Evolutionary conservation across 2,888 invertebrate genomes (phyloP).

Genomic region (Coenonympha glycerion): DNA sequence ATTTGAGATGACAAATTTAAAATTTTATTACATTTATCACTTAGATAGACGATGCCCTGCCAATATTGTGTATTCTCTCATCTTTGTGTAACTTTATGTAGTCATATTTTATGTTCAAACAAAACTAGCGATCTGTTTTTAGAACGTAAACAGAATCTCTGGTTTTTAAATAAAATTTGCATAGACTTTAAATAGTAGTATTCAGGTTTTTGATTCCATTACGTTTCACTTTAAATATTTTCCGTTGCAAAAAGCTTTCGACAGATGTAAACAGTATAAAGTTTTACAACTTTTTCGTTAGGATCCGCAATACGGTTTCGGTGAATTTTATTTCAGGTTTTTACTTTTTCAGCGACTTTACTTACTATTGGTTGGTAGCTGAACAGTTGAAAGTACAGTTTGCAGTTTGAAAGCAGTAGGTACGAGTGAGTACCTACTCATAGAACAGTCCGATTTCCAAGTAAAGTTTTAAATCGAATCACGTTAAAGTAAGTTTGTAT

Average conservation of each 20-base stretch:
- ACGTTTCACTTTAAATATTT: too few relatives aligned
- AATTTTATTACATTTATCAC: too few relatives aligned
- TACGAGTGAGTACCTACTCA: neutral
- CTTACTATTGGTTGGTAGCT: slow-evolving; percentile 3
- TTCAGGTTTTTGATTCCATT: too few relatives aligned
- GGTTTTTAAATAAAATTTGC: too few relatives aligned
- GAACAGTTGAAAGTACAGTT: slow-evolving; percentile 8
- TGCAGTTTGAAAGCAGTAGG: slow-evolving; percentile 7
- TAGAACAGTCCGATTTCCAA: slow-evolving; percentile 9
- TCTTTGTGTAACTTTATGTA: too few relatives aligned
- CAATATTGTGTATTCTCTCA: too few relatives aligned
- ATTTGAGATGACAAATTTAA: too few relatives aligned
- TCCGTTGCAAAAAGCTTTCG: neutral
- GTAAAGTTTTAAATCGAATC: slow-evolving; percentile 19
- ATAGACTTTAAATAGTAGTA: too few relatives aligned
- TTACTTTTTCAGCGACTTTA: slow-evolving; percentile 2
- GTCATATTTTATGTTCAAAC: too few relatives aligned
- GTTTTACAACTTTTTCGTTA: neutral
- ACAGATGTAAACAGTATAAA: neutral
- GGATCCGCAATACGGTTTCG: neutral
- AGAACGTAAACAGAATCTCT: too few relatives aligned
- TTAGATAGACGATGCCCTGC: too few relatives aligned
- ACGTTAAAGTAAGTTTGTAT: slow-evolving; percentile 10
- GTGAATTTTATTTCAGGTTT: slow-evolving; percentile 10
- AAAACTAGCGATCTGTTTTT: too few relatives aligned